Percentiles rank a stretch among this genome's conserved stretches.
Conservation (phyloP, 2,888 invertebrate species). For the Nemapogon koenigi region DNA sequence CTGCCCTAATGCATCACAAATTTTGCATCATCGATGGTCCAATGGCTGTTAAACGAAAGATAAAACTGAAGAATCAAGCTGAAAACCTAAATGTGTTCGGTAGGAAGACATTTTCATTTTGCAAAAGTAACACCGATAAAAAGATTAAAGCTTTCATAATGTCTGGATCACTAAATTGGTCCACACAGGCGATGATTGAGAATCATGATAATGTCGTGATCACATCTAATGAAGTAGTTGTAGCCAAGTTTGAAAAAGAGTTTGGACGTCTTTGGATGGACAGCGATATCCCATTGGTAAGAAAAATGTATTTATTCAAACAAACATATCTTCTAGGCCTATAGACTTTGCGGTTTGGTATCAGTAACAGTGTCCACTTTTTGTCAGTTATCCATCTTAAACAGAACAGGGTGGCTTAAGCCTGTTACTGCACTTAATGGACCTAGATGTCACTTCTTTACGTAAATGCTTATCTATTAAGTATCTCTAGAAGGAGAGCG, state of each 20-base stretch:
- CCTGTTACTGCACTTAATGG: too few relatives aligned
- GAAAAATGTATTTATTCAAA: too few relatives aligned
- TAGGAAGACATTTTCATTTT: slow-evolving; percentile 25
- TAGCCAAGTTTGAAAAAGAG: slow-evolving; percentile 61
- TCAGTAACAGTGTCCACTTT: too few relatives aligned
- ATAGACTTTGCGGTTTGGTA: too few relatives aligned
- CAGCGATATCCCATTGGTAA: slow-evolving; percentile 48
- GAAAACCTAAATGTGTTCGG: slow-evolving; percentile 49
- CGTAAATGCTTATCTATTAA: too few relatives aligned
- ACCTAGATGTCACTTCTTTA: too few relatives aligned
- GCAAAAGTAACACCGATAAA: slow-evolving; percentile 30
- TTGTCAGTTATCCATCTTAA: too few relatives aligned
- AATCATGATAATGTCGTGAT: slow-evolving; percentile 76
- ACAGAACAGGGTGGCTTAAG: too few relatives aligned
- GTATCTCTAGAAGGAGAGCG: too few relatives aligned
- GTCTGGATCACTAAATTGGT: slow-evolving; percentile 81
- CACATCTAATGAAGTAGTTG: slow-evolving; percentile 61
- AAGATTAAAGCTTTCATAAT: slow-evolving; percentile 58
- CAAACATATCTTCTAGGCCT: too few relatives aligned
- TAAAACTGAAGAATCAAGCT: slow-evolving; percentile 37
- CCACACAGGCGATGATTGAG: slow-evolving; percentile 71
- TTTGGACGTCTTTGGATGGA: slow-evolving; percentile 71
- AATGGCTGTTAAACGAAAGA: slow-evolving; percentile 45
- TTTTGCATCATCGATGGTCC: slow-evolving; percentile 73
- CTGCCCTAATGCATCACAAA: slow-evolving; percentile 82